A percentile compares a stretch with the other conserved stretches of the same genome.
Conservation (phyloP, 2,113 vertebrate genomes). For the Noturus placidus region DNA sequence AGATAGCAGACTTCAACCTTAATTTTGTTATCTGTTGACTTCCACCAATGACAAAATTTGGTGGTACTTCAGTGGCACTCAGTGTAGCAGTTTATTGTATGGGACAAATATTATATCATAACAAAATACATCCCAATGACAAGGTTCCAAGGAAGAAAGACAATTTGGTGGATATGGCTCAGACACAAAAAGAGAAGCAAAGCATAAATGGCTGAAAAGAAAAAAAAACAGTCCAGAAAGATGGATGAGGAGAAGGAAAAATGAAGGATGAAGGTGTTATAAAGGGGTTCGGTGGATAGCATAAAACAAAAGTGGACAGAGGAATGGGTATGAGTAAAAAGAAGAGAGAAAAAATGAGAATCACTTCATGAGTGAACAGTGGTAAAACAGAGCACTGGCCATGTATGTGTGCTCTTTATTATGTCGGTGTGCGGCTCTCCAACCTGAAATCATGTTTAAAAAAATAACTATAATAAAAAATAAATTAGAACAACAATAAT, state of each 20-base stretch:
- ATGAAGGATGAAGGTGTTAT: not conserved
- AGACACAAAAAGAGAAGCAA: not conserved
- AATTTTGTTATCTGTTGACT: not conserved
- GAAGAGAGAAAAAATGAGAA: constrained; percentile 44
- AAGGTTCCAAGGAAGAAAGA: not conserved
- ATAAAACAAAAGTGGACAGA: constrained; percentile 28
- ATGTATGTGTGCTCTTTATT: not conserved
- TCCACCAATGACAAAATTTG: not conserved
- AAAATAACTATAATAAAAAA: not conserved
- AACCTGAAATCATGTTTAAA: not conserved
- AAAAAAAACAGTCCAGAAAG: not conserved
- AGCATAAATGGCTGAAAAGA: not conserved
- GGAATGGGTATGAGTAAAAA: constrained; percentile 51
- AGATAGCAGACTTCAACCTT: not conserved
- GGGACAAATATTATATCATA: not conserved
- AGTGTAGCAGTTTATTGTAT: constrained; percentile 2
- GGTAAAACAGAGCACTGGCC: not conserved
- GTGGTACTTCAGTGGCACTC: not conserved
- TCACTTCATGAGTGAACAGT: constrained; percentile 13
- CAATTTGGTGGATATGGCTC: not conserved
- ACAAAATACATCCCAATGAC: constrained; percentile 5
- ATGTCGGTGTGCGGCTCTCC: not conserved
- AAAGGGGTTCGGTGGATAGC: not conserved
- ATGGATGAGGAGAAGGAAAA: constrained; percentile 31
- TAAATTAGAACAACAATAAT: not conserved